Evolutionary conservation across 2,797 vertebrate genomes (phyloP).

Genomic region (Erpetoichthys calabaricus): DNA sequence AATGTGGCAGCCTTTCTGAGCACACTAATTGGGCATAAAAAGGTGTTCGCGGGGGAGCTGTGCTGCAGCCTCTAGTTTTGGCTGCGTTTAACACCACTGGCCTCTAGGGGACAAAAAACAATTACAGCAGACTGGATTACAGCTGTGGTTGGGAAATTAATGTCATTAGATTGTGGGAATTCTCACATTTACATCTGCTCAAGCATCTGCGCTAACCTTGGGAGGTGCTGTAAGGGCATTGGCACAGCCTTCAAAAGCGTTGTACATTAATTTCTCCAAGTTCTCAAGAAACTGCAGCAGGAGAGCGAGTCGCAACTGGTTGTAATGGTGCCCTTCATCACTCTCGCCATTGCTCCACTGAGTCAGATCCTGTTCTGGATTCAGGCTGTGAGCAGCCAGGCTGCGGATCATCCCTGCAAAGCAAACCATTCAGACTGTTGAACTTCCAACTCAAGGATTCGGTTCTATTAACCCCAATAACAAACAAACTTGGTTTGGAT

Average conservation of each 20-base stretch:
- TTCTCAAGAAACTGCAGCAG: conserved; percentile 92
- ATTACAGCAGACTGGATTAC: too few species aligned
- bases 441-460: not conserved
- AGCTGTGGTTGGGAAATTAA: too few species aligned
- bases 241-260: conserved; percentile 92
- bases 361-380: conserved; percentile 83
- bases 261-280: conserved; percentile 96
- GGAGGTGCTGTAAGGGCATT: conserved; percentile 89
- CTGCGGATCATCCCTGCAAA: conserved; percentile 82
- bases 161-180: too few species aligned
- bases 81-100: too few species aligned
- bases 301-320: conserved; percentile 84
- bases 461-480: not conserved
- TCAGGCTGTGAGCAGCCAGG: conserved; percentile 85
- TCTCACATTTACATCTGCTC: not conserved
- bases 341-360: conserved; percentile 85
- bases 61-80: too few species aligned
- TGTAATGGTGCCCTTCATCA: conserved; percentile 83
- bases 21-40: too few species aligned
- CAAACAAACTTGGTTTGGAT: not conserved
- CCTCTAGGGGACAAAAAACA: too few species aligned
- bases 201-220: conserved; percentile 54
- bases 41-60: too few species aligned
- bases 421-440: conserved; percentile 1
- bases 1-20: too few species aligned